Percentiles rank a stretch among this genome's conserved stretches.
Evolutionary conservation across 2,888 invertebrate genomes (phyloP).

Genomic region (Bellardia bayeri): DNA sequence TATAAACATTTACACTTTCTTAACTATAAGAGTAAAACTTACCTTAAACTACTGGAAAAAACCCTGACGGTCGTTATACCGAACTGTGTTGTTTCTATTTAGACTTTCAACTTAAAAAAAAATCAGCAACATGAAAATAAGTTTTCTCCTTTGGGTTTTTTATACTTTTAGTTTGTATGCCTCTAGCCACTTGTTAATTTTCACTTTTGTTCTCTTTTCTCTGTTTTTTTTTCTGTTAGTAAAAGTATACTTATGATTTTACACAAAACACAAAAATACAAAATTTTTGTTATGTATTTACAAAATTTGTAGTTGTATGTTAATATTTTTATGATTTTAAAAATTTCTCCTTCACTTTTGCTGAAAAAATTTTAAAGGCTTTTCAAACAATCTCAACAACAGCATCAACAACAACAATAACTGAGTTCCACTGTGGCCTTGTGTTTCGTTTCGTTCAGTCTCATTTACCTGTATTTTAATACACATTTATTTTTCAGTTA

Average conservation of each 20-base stretch:
- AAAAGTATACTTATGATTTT: constrained; percentile 29
- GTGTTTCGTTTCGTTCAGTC: neutral
- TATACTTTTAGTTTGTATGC: neutral
- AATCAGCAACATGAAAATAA: neutral
- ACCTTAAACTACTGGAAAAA: constrained; percentile 34
- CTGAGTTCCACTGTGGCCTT: constrained; percentile 18
- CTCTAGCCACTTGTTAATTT: constrained; percentile 48
- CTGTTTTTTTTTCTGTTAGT: neutral
- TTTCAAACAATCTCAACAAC: neutral
- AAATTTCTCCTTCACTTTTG: constrained; percentile 14
- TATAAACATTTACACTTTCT: neutral
- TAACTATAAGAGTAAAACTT: constrained; percentile 39
- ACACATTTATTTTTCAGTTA: neutral
- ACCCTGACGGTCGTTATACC: neutral
- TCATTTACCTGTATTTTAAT: constrained; percentile 8
- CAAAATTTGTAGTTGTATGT: neutral
- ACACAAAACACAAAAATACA: constrained; percentile 14
- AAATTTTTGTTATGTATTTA: neutral
- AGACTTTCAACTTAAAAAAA: neutral
- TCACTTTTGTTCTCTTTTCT: constrained; percentile 25
- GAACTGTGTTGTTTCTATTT: neutral
- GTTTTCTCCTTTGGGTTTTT: constrained; percentile 21
- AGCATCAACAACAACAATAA: neutral
- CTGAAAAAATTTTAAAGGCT: constrained; percentile 21
- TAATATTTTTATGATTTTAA: constrained; percentile 2